phyloP scores from a whole-genome alignment of 2,797 vertebrate genomes.

The Macrochelys suwanniensis region DNA sequence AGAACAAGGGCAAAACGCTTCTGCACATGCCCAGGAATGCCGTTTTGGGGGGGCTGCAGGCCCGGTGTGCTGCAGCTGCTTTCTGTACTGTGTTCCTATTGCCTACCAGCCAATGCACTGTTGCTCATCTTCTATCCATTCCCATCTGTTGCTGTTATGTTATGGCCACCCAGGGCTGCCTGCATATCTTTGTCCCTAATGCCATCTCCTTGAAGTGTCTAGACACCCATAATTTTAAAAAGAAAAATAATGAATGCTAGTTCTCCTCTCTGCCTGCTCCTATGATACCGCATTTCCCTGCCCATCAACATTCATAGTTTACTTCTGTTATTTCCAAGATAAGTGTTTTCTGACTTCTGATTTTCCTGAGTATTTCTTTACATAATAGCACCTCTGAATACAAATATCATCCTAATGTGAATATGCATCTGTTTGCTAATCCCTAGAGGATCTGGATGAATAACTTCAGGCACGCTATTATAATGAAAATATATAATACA shows the following conservation, averaged over 20 bases:
- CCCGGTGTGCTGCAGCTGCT: fast-evolving
- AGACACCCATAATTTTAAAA: neutral
- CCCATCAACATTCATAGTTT: neutral
- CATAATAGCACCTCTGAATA: neutral
- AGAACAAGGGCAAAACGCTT: fast-evolving
- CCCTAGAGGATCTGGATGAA: neutral
- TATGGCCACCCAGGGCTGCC: neutral
- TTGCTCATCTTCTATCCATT: neutral
- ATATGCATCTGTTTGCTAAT: neutral
- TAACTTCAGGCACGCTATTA: neutral
- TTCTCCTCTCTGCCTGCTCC: neutral
- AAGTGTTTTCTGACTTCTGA: neutral
- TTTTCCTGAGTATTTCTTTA: neutral
- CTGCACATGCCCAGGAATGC: neutral
- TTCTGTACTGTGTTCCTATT: neutral
- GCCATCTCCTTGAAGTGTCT: neutral
- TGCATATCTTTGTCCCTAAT: neutral
- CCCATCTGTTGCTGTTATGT: neutral
- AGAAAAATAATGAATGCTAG: neutral
- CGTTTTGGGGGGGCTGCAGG: fast-evolving
- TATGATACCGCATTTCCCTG: neutral
- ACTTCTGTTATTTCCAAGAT: neutral
- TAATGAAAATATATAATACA: neutral
- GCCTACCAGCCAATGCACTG: neutral
- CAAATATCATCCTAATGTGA: neutral